Conservation (phyloP, 2,113 vertebrate genomes). For the Eretmochelys imbricata region DNA sequence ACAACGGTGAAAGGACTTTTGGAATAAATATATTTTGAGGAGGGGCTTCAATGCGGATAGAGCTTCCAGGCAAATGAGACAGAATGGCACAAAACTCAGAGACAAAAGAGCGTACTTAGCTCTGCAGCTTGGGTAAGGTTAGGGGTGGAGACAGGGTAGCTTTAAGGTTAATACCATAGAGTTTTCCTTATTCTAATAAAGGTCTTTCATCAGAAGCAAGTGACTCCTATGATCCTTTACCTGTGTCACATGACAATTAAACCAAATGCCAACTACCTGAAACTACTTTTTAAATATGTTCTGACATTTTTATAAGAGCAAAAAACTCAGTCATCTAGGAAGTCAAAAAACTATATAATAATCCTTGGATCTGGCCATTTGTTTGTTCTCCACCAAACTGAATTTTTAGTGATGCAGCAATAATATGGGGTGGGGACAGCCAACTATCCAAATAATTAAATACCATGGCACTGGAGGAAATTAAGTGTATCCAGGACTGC, state of each 20-base stretch:
- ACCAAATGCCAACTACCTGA: not conserved
- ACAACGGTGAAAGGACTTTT: not conserved
- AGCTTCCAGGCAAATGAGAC: not conserved
- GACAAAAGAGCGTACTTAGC: not conserved
- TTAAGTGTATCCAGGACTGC: not conserved
- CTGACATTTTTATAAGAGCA: not conserved
- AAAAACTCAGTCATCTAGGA: not conserved
- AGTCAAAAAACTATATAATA: not conserved
- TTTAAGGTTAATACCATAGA: not conserved
- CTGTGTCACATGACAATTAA: not conserved
- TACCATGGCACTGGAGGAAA: not conserved
- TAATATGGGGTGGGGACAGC: not conserved
- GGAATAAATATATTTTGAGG: not conserved
- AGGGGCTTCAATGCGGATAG: not conserved
- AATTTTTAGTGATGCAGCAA: not conserved
- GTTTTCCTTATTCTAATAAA: not conserved
- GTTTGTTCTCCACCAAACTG: not conserved
- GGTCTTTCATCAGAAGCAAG: not conserved
- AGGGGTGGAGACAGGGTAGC: not conserved
- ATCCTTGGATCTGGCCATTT: not conserved
- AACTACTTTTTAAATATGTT: conserved; percentile 1
- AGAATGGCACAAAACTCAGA: not conserved
- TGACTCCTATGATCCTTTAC: not conserved
- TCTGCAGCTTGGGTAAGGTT: not conserved
- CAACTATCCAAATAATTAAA: not conserved